Evolutionary conservation across 30 jellyfish, hydroid and myxozoan genomes (phyloP), one percentile per base, ranked within the genome.

Genomic region (Sanderia malayensis): DNA sequence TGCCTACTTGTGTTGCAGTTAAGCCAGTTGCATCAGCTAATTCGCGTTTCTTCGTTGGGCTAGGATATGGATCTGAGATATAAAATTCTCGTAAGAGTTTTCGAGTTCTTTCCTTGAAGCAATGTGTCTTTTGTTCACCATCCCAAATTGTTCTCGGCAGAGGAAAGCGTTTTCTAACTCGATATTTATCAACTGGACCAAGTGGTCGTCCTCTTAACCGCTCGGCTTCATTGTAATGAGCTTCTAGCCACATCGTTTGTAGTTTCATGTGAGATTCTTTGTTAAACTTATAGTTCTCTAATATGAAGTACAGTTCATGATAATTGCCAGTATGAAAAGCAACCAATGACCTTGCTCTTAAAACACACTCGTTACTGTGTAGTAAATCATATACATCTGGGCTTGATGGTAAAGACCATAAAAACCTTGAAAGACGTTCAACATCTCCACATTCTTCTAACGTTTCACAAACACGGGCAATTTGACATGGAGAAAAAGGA

Each of bases 161-260:
- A 0, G 99, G 99, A 64, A 85, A 93, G 9, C 97, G 91, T 85
- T 93, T 93, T 30, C 99, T 57, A 20, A 93, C 95, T n/a, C 99
- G 90, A 80, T 85, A 93, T 69, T 87, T 87, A 55, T 93, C 99
- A 17, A 93, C 99, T 2, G 99, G 97, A 22, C 97, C 97, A 15
- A 93, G 84, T 4, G 96, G 95, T 15, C 97, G 60, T 18, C 96
- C 96, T 21, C 96, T 67, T 19, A 85, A 67, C 61, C 90, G 57
- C 31, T 93, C 99, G 19, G 95, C 96, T 60, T 93, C 97, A 25
- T 86, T 76, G 85, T 93, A 93, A 61, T 85, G 97, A 0, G 97
- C 96, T 58, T 93, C 96, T n/a, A 85, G 76, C 99, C 99, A 93
- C 92, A 93, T 82, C 15, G 96, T 76, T 69, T 93, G 99, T 41